These are phyloP conservation scores for Leptobrachium leishanense DNA, from an alignment of 2,113 vertebrate genomes.

Conservation along the genomic window DNA sequence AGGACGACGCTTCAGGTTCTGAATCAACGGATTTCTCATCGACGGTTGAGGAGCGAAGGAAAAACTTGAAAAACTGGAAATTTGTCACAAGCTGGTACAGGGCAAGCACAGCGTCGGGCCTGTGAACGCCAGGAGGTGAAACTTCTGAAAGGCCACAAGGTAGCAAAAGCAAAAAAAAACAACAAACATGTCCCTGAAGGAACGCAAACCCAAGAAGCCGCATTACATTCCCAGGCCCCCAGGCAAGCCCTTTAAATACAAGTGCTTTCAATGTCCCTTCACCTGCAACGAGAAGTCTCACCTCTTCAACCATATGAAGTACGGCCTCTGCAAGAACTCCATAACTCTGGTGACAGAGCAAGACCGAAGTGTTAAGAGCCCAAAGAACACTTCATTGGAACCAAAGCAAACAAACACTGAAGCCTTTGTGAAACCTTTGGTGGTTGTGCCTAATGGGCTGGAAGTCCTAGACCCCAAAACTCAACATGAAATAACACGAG, in stretches of 20 bases:
- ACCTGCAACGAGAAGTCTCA: slow-evolving; percentile 98
- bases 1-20: background rate
- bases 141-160: slow-evolving; percentile 31
- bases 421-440: slow-evolving; percentile 52
- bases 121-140: slow-evolving; percentile 36
- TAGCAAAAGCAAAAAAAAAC: slow-evolving; percentile 15
- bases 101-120: slow-evolving; percentile 35
- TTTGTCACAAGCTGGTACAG: slow-evolving; percentile 22
- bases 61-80: slow-evolving; percentile 59
- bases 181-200: slow-evolving; percentile 79
- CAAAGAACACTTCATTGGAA: slow-evolving; percentile 59
- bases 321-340: slow-evolving; percentile 94
- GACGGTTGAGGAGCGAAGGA: slow-evolving; percentile 17
- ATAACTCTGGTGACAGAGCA: slow-evolving; percentile 90
- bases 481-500: slow-evolving; percentile 61
- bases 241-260: slow-evolving; percentile 96
- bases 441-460: slow-evolving; percentile 55
- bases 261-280: slow-evolving; percentile 98
- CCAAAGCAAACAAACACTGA: slow-evolving; percentile 60
- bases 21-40: slow-evolving; percentile 12
- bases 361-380: slow-evolving; percentile 69
- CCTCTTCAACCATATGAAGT: slow-evolving; percentile 98
- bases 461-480: slow-evolving; percentile 57
- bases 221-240: slow-evolving; percentile 95
- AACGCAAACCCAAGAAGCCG: slow-evolving; percentile 94